phyloP scores from a whole-genome alignment of 2,888 invertebrate genomes.

The Dusona sp. region DNA sequence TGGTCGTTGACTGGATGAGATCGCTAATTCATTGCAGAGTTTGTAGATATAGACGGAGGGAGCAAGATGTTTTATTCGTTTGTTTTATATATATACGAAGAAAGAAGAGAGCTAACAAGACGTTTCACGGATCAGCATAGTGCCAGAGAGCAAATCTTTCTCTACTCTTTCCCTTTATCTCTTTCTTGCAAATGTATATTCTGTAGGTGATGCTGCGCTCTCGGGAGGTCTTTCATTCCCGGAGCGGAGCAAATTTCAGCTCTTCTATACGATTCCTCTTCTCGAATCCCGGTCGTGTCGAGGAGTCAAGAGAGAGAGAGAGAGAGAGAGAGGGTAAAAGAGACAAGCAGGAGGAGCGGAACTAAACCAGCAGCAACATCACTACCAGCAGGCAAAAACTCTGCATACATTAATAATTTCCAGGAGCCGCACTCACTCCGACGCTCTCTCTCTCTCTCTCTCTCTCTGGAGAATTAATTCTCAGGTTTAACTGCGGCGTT shows the following conservation, averaged over 20 bases:
- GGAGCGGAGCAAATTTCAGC: constrained; percentile 74
- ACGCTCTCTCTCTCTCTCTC: constrained; percentile 56
- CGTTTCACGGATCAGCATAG: constrained; percentile 82
- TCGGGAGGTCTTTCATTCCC: constrained; percentile 78
- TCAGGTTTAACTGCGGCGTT: constrained; percentile 68
- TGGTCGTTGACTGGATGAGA: constrained; percentile 6
- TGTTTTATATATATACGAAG: constrained; percentile 57
- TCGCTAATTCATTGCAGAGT: constrained; percentile 26
- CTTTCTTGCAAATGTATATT: constrained; percentile 70
- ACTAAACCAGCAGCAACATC: constrained; percentile 61
- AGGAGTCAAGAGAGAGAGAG: constrained; percentile 25
- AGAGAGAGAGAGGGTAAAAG: constrained; percentile 58
- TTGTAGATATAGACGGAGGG: background rate
- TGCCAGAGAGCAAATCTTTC: constrained; percentile 71
- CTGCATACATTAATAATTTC: constrained; percentile 82
- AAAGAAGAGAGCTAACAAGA: constrained; percentile 79
- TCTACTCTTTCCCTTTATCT: constrained; percentile 6
- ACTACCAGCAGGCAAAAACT: constrained; percentile 78
- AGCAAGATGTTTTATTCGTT: constrained; percentile 73
- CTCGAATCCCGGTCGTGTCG: constrained; percentile 38
- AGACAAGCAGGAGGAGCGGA: constrained; percentile 75
- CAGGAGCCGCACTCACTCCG: constrained; percentile 73
- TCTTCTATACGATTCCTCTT: constrained; percentile 64
- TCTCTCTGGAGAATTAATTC: constrained; percentile 73
- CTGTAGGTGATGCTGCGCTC: constrained; percentile 73